Evolutionary conservation across 2,113 vertebrate genomes (phyloP).

Genomic region (Onychorhynchus coronatus): DNA sequence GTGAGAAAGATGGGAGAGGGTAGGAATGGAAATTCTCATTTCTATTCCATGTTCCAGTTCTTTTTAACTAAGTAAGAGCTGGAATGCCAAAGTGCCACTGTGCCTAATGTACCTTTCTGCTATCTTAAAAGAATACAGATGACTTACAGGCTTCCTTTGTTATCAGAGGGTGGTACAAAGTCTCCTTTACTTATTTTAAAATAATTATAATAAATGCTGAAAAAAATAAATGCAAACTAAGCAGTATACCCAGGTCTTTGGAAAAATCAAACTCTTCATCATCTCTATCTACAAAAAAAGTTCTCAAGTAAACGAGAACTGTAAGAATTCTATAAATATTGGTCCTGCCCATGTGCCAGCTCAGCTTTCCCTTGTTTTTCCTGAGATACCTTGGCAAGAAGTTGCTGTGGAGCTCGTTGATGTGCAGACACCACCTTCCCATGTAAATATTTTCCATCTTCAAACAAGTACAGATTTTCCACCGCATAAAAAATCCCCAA

Average conservation of each 20-base stretch:
- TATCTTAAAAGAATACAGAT: background rate
- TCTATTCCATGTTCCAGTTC: background rate
- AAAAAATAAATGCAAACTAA: background rate
- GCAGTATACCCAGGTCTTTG: background rate
- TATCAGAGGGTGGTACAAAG: background rate
- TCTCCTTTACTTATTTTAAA: background rate
- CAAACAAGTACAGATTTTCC: background rate
- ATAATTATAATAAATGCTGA: background rate
- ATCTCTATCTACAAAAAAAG: background rate
- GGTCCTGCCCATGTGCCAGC: accelerated
- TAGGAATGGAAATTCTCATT: background rate
- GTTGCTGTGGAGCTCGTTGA: background rate
- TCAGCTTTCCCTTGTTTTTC: background rate
- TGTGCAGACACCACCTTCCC: background rate
- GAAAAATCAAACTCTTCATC: background rate
- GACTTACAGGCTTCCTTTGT: background rate
- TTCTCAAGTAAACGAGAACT: background rate
- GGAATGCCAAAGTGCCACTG: background rate
- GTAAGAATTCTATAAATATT: background rate
- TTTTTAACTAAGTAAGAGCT: background rate
- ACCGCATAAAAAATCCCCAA: background rate
- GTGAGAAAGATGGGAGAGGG: background rate
- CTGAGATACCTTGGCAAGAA: background rate
- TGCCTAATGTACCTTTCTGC: background rate
- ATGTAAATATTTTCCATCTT: background rate